phyloP scores from a whole-genome alignment of 23 tunicate genomes.

The Aplidium turbinatum region DNA sequence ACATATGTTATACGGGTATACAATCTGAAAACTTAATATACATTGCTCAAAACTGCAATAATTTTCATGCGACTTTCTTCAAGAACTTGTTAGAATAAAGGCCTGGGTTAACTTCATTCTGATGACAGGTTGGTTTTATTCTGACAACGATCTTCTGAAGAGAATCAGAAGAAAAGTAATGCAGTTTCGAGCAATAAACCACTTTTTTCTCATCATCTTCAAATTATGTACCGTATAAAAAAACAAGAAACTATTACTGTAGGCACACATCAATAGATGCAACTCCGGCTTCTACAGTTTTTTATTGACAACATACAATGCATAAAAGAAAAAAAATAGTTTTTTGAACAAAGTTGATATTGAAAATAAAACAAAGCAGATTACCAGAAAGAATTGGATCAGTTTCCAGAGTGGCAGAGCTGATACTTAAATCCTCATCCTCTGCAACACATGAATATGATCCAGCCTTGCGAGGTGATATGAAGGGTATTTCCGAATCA shows the following conservation, averaged over 20 bases:
- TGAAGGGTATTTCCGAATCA: no score
- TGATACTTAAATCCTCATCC: slow-evolving; percentile 24
- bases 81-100: no score
- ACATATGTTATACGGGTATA: no score
- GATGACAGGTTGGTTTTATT: no score
- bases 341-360: neutral
- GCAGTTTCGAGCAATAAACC: neutral
- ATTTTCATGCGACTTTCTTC: no score
- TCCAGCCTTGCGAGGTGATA: no score
- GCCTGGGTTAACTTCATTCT: no score
- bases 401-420: slow-evolving; percentile 7
- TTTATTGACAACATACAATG: neutral
- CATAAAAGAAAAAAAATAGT: neutral
- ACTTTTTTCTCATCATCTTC: no score
- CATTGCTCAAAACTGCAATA: no score
- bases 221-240: no score
- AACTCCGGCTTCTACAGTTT: neutral
- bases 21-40: no score
- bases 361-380: neutral
- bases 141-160: neutral
- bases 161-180: neutral
- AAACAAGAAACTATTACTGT: no score
- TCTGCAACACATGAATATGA: neutral
- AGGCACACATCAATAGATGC: neutral
- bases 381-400: neutral